Percentiles rank a stretch among this genome's conserved stretches.
These are phyloP conservation scores for Anoura caudifer DNA, from an alignment of 2,113 vertebrate genomes.

Conservation along the genomic window DNA sequence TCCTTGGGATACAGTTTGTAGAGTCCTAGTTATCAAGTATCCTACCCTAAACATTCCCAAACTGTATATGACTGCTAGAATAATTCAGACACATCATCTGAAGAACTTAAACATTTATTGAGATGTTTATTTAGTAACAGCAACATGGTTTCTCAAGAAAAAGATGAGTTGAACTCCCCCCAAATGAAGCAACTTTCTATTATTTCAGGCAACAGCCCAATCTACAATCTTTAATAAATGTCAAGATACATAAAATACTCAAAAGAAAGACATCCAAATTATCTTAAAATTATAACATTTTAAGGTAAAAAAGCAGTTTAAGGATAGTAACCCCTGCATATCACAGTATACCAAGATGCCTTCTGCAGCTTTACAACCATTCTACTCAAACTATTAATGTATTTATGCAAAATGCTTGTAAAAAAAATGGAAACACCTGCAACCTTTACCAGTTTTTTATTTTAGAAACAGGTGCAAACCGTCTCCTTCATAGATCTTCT, in stretches of 20 bases:
- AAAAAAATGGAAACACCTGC: not conserved
- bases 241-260: slow-evolving; percentile 36
- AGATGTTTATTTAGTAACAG: slow-evolving; percentile 61
- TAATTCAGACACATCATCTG: slow-evolving; percentile 18
- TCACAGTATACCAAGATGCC: not conserved
- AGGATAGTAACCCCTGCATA: not conserved
- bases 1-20: not conserved
- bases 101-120: slow-evolving; percentile 57
- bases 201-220: slow-evolving; percentile 21
- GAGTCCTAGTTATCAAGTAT: not conserved
- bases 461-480: not conserved
- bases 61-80: not conserved
- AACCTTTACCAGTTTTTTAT: not conserved
- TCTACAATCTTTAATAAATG: slow-evolving; percentile 38
- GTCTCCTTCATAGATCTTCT: not conserved
- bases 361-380: slow-evolving; percentile 15
- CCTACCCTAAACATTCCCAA: not conserved
- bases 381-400: not conserved
- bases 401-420: not conserved
- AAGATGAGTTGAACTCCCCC: not conserved
- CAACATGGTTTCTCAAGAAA: slow-evolving; percentile 47
- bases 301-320: slow-evolving; percentile 11
- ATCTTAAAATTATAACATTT: slow-evolving; percentile 23
- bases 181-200: slow-evolving; percentile 12
- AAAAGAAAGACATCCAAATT: slow-evolving; percentile 42